phyloP scores from a whole-genome alignment of 2,797 vertebrate genomes.

The Tympanoctomys barrerae region DNA sequence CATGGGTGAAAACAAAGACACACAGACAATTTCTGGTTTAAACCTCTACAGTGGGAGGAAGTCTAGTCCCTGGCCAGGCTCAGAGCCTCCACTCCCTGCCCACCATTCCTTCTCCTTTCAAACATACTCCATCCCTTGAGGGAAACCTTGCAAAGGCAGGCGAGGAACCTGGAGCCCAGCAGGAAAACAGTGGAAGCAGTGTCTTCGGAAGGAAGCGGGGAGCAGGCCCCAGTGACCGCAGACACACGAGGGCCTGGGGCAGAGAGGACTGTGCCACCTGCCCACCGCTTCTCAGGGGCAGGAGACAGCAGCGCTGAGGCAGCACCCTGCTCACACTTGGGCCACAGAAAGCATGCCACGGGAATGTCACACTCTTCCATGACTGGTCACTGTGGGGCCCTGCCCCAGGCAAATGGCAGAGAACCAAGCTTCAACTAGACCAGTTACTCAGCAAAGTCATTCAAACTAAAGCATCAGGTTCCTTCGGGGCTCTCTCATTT shows the following conservation, averaged over 20 bases:
- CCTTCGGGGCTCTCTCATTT: not conserved
- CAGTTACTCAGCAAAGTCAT: not conserved
- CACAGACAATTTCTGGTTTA: not conserved
- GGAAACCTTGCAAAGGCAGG: slow-evolving; percentile 19
- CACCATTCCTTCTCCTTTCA: not conserved
- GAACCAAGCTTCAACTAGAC: not conserved
- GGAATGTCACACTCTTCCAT: not conserved
- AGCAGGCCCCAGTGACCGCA: not conserved
- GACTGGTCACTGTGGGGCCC: not conserved
- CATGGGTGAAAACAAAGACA: not conserved
- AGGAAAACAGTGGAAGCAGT: slow-evolving; percentile 43
- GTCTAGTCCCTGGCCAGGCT: not conserved
- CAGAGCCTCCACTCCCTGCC: not conserved
- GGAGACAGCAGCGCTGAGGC: not conserved
- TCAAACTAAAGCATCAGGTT: not conserved
- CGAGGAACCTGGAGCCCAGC: not conserved
- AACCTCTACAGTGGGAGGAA: not conserved
- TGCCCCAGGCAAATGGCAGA: not conserved
- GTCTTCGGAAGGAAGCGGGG: not conserved
- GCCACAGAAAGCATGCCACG: not conserved
- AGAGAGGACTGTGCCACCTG: not conserved
- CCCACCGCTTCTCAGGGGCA: not conserved
- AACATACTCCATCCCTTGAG: not conserved
- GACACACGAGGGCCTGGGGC: not conserved
- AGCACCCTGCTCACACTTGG: not conserved